A percentile compares a stretch with the other conserved stretches of the same genome.
phyloP scores from a whole-genome alignment of 2,888 invertebrate genomes.

The Sepioteuthis lessoniana region DNA sequence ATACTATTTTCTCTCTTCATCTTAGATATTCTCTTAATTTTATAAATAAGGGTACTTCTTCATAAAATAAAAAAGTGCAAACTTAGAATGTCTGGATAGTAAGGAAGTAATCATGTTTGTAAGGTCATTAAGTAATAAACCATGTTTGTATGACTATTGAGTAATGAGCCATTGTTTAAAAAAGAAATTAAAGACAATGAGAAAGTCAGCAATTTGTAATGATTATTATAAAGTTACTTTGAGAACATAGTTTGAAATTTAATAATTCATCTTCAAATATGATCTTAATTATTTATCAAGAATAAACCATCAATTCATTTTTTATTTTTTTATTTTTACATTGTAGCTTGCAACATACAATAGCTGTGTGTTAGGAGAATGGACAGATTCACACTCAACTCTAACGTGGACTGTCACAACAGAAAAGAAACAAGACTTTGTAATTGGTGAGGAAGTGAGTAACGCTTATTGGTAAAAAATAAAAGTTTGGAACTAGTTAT shows the following conservation, averaged over 20 bases:
- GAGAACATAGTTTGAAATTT: neutral
- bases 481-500: neutral
- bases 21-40: too few relatives aligned
- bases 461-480: neutral
- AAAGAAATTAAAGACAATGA: too few relatives aligned
- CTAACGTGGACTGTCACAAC: slow-evolving; percentile 70
- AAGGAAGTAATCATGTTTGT: too few relatives aligned
- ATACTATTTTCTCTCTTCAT: too few relatives aligned
- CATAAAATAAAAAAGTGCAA: too few relatives aligned
- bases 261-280: neutral
- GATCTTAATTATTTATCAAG: neutral
- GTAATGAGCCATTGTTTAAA: too few relatives aligned
- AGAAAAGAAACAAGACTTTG: slow-evolving; percentile 73
- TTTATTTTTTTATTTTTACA: slow-evolving; percentile 37
- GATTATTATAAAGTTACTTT: too few relatives aligned
- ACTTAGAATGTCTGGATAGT: too few relatives aligned
- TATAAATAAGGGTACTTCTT: too few relatives aligned
- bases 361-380: slow-evolving; percentile 84
- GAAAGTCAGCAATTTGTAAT: too few relatives aligned
- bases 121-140: too few relatives aligned
- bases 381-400: slow-evolving; percentile 75
- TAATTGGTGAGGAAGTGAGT: slow-evolving; percentile 85
- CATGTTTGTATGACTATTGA: too few relatives aligned
- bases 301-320: neutral
- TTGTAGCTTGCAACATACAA: slow-evolving; percentile 84